Base-by-base conservation (phyloP, 2,113 vertebrate genomes). In the Cinclus cinclus region DNA sequence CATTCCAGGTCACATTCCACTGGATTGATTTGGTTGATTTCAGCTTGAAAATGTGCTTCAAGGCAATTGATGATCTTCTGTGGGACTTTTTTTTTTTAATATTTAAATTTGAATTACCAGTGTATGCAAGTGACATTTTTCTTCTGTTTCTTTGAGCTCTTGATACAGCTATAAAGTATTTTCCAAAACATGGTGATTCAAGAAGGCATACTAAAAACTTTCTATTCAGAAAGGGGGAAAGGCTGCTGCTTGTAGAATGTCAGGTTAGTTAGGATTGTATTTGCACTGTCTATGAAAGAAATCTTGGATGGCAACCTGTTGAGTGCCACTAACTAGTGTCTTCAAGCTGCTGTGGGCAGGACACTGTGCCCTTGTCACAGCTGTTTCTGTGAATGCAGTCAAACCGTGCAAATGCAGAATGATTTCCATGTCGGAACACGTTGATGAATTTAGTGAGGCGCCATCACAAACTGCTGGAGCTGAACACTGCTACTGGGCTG, bases 371-470 rank as follows among this genome's bases (percentile, higher is more conserved):
- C 92, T 90, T 86, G 76, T 60, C 55, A 12, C 60, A 31, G 1
- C 67, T 86, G 71, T 92, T 89, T 55, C 79, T 7, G 3, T 92
- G 83, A 88, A 44, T 14, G 27, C 17, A 49, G 55, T 80, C 47
- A 52, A 59, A 76, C 55, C 0, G 0, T 85, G 55, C 50, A 55
- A 97, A 88, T 17, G 37, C 17, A 35, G 76, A 81, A 41, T 25
- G 83, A 69, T 77, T 93, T 92, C 80, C 56, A 83, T 71, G 83
- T 90, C 69, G 63, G 90, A 87, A 77, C 64, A 75, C 42, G 60
- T 20, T 93, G 92, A 81, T 89, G 46, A 35, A 46, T 86, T 90
- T 74, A 50, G 56, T 59, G 56, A 92, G 91, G 47, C 1, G 1
- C 50, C 52, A 55, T 70, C 39, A 10, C 18, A 70, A 27, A 22